Evolutionary conservation across 2,113 vertebrate genomes (phyloP), one percentile per base, ranked within the genome.

Genomic region (Spilogale gracilis): DNA sequence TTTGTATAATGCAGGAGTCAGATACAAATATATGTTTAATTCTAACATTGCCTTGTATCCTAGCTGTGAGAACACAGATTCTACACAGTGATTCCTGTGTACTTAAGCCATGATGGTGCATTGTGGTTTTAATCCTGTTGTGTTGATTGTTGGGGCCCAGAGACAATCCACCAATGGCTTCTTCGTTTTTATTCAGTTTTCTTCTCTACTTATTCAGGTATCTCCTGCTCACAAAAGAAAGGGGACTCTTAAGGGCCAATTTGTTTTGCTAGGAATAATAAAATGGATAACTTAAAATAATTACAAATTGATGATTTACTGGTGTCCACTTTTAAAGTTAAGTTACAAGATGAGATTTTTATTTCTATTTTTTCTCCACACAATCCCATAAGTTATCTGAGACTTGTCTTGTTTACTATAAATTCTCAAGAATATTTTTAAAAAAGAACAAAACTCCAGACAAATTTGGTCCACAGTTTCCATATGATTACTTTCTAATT

Each of bases 221-320:
- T 93, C 18, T 20, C 10, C 11, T 83, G 32, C 32, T 89, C 14
- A 79, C 54, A 87, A 65, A 85, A 38, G 60, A 87, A 91, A 89
- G 48, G 50, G 3, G 61, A 48, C 80, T 78, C 78, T n/a, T 89
- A 56, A 88, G 27, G 30, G 67, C 2, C 23, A 84, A 67, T 78
- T 48, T 61, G 2, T 67, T 95, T 89, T 83, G 10, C 30, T 50
- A 23, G 52, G 84, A 94, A 78, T 9, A 50, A 43, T 54, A 27
- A 38, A 58, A 81, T n/a, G 20, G 9, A 23, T 69, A 60, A 17
- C 67, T 92, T 73, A 45, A 96, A 56, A 48, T 92, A 89, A 79
- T 82, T 91, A n/a, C 38, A 90, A 92, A 92, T 43, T 86, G 74
- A 61, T 94, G 17, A 63, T 84, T 94, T 82, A 78, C 9, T n/a